Conservation (phyloP, 1,140 invertebrate species). For the Pseudomyrmex cubaensis region DNA sequence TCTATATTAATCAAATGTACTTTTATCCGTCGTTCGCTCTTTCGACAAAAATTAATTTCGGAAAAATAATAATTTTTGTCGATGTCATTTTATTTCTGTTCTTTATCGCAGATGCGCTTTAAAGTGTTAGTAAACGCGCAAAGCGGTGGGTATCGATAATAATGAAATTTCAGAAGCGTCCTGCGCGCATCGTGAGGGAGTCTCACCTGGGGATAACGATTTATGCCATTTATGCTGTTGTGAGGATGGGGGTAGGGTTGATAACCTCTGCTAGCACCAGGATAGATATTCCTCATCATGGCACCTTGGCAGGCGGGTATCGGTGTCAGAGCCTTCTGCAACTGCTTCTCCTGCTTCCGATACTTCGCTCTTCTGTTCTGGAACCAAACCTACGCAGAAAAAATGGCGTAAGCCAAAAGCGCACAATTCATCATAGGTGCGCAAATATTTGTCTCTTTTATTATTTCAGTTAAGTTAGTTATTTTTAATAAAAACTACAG, state of each 20-base stretch:
- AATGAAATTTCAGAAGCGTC: constrained; percentile 61
- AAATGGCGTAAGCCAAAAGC: constrained; percentile 20
- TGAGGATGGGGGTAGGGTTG: constrained; percentile 96
- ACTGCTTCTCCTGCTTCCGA: constrained; percentile 98
- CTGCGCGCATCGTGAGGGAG: constrained; percentile 48
- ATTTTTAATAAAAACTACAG: too few relatives aligned
- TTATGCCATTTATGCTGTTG: constrained; percentile 93
- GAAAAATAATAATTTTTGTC: background rate
- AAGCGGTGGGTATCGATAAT: constrained; percentile 60
- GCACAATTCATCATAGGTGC: too few relatives aligned
- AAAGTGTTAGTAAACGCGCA: constrained; percentile 51
- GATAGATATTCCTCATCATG: constrained; percentile 99
- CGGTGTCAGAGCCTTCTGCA: constrained; percentile 96
- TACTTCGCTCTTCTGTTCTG: constrained; percentile 99
- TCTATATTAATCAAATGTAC: too few relatives aligned
- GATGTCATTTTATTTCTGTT: background rate
- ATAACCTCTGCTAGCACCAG: constrained; percentile 93
- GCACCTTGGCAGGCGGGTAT: constrained; percentile 97
- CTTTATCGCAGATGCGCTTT: constrained; percentile 36
- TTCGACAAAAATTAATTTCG: too few relatives aligned
- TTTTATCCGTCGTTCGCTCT: too few relatives aligned
- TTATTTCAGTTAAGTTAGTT: too few relatives aligned
- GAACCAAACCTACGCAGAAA: constrained; percentile 94
- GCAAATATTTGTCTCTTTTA: too few relatives aligned
- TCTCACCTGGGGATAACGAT: constrained; percentile 96